Base-by-base conservation (phyloP, 2,113 vertebrate species). In the Eleginops maclovinus region DNA sequence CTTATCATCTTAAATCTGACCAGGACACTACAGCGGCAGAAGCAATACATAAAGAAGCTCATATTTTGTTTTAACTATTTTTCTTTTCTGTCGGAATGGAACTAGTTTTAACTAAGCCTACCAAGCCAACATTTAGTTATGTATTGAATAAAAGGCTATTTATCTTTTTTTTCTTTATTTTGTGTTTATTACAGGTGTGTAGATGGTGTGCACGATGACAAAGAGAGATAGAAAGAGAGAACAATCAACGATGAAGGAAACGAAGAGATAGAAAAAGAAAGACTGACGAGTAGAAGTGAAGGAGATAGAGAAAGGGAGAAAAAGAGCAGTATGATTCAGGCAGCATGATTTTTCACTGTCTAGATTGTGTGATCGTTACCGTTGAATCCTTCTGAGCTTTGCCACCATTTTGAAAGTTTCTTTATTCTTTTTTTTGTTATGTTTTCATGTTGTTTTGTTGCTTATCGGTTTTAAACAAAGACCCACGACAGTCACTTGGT, bases 31-130 rank as follows among this genome's bases (percentile, higher is more conserved):
- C 85, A 84, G 92, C 72, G 75, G 88, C 91, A 88, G 92, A 93
- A 95, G 91, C 91, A 67, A 86, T 87, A 92, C 90, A 89, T 89
- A 91, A 90, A 94, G 86, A 89, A 92, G 89, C 83, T 87, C 76
- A 83, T 87, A 83, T 76, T 81, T 66, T 63, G 50, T 69, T 78
- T 84, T 84, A 61, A 78, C 75, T 78, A 75, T 87, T 88, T 75
- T 72, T 89, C 56, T 81, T 74, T 86, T 85, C 83, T 87, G 89
- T 91, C 72, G 79, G 88, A 92, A 90, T 90, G 91, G 83, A 93
- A 90, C 91, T 90, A 87, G 83, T 69, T 81, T 82, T 31, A 59
- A 87, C 90, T 92, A 91, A 85, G 66, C 83, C 88, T 88, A 90
- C 71, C 82, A 83, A 92, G 88, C 89, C 88, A 85, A 93, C 87